A percentile compares a stretch with the other conserved stretches of the same genome.
Conservation (phyloP, 2,888 invertebrate genomes). For the Eupithecia exiguata region DNA sequence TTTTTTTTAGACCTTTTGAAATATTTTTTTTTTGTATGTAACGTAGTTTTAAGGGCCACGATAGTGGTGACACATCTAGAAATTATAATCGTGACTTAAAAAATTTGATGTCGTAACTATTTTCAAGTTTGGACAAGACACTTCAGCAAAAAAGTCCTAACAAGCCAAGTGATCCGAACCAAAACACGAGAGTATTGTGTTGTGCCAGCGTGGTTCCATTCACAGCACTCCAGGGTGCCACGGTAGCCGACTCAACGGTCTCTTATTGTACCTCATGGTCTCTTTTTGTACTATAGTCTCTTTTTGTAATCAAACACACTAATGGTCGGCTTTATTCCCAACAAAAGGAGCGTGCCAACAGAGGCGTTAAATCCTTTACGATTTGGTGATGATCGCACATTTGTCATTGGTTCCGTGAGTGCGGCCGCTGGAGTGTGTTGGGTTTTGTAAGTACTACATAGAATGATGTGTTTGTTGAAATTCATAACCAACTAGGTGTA, state of each 20-base stretch:
- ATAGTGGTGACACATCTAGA: not conserved
- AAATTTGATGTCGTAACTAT: not conserved
- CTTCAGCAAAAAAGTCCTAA: slow-evolving; percentile 45
- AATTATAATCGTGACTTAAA: not conserved
- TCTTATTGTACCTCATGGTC: slow-evolving; percentile 70
- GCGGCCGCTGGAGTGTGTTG: slow-evolving; percentile 52
- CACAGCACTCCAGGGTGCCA: slow-evolving; percentile 73
- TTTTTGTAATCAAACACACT: slow-evolving; percentile 76
- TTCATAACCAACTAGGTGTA: not conserved
- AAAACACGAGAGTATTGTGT: slow-evolving; percentile 63
- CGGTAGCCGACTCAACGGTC: slow-evolving; percentile 72
- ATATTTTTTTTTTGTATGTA: too few species aligned
- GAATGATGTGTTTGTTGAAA: not conserved
- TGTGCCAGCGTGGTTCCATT: slow-evolving; percentile 73
- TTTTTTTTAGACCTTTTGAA: too few species aligned
- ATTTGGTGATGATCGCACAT: slow-evolving; percentile 80
- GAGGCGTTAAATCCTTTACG: slow-evolving; percentile 85
- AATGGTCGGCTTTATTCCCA: slow-evolving; percentile 82
- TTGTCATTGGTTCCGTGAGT: slow-evolving; percentile 73
- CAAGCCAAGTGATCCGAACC: slow-evolving; percentile 58
- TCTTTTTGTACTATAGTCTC: slow-evolving; percentile 40
- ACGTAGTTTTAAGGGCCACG: too few species aligned
- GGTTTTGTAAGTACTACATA: slow-evolving; percentile 11
- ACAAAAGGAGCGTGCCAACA: slow-evolving; percentile 83
- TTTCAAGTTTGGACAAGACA: not conserved